Base-by-base conservation (phyloP, 2,888 invertebrate genomes). In the Sarcophaga rosellei region DNA sequence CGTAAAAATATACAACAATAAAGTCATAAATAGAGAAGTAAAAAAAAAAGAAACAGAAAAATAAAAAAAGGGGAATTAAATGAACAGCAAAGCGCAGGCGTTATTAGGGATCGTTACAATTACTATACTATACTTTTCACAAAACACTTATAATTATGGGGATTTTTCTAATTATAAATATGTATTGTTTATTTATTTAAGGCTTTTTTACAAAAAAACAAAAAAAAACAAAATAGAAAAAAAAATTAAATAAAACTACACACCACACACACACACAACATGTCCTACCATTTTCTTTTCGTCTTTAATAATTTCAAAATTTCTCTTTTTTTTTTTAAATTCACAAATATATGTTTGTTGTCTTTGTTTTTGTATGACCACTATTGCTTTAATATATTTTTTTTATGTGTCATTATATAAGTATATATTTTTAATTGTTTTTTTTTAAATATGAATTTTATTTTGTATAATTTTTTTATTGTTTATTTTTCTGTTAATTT, bases 351-450 rank as follows among this genome's bases (percentile, higher is more conserved):
- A 47, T 15, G 35, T 75, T 75, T 59, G 76, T 81, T 85, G 77
- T 77, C 77, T 68, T 73, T 45, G 68, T 68, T 77, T 75, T 68
- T 74, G 66, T 86, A 61, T 69, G 15, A 11, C 66, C 66, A 70
- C 35, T 75, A 66, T 77, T 74, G 78, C 70, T 84, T 81, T 81
- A 81, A 82, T 57, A 35, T 69, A 66, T 84, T 81, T 81, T 45
- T 76, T 86, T 86, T 82, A 82, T 84, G 86, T 86, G 86, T 86
- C 86, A 86, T 86, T 84, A 44, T 83, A 86, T 70, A 44, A 35
- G 35, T 77, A 59, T 70, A 72, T 72, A 66, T 81, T 76, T 84
- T 74, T 78, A 78, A 23, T 77, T 69, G 72, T 82, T 57, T 4
- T 45, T 45, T 45, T 80, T 80, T 72, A 76, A 76, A 80, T 84